phyloP scores from a whole-genome alignment of 2,113 vertebrate species.

The Typhlomys cinereus region DNA sequence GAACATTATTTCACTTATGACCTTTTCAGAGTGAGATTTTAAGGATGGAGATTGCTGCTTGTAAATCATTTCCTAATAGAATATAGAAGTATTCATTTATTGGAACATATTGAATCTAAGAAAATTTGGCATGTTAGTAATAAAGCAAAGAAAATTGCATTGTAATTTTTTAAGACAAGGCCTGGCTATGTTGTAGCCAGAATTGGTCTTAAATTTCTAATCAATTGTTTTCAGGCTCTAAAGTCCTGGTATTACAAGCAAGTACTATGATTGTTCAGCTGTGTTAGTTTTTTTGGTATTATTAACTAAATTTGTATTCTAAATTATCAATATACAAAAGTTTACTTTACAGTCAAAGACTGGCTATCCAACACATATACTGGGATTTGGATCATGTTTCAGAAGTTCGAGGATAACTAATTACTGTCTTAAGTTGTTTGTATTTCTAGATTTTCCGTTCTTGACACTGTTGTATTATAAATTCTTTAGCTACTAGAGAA shows the following conservation, averaged over 20 bases:
- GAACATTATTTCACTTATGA: not conserved
- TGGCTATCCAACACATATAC: not conserved
- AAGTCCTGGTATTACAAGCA: not conserved
- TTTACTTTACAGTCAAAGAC: not conserved
- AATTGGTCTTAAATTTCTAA: too few relatives aligned
- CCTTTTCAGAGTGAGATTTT: not conserved
- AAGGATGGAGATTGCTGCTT: not conserved
- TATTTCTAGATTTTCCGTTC: not conserved
- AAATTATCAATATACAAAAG: not conserved
- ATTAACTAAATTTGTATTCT: not conserved
- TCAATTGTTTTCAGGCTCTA: not conserved
- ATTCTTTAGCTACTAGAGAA: not conserved
- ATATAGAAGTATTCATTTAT: not conserved
- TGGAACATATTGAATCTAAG: not conserved
- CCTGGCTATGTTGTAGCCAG: too few relatives aligned
- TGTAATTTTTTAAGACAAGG: not conserved
- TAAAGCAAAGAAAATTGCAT: not conserved
- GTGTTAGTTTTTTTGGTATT: not conserved
- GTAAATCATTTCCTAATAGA: not conserved
- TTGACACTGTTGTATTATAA: not conserved
- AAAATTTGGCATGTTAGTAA: conserved; percentile 10
- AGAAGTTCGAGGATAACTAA: not conserved
- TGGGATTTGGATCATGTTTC: not conserved
- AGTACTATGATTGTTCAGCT: not conserved
- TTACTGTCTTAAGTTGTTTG: not conserved